These are phyloP conservation scores for Hiodon alosoides DNA, from an alignment of 2,113 vertebrate genomes.

Conservation along the genomic window DNA sequence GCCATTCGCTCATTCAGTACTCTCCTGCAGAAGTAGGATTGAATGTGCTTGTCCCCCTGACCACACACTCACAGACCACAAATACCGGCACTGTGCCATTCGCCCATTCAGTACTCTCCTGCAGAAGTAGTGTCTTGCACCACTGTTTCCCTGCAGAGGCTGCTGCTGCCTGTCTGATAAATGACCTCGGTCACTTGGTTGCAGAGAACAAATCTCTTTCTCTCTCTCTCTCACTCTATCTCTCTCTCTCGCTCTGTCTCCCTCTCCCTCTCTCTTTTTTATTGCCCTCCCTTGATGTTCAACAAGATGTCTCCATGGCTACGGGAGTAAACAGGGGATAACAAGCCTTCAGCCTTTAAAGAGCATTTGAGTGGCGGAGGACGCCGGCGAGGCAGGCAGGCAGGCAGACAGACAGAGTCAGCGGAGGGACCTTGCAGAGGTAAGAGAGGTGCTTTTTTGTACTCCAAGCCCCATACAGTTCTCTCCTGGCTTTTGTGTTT, in stretches of 20 bases:
- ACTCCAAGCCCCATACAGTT: not conserved
- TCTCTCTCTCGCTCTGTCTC: slow-evolving; percentile 10
- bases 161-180: slow-evolving; percentile 33
- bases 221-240: slow-evolving; percentile 12
- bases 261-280: slow-evolving; percentile 28
- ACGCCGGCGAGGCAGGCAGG: slow-evolving; percentile 22
- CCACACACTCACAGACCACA: no score
- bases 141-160: slow-evolving; percentile 17
- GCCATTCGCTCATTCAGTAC: not conserved
- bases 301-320: slow-evolving; percentile 69
- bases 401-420: slow-evolving; percentile 25
- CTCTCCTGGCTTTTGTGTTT: not conserved
- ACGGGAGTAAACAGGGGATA: slow-evolving; percentile 79
- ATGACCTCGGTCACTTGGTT: slow-evolving; percentile 62
- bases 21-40: no score
- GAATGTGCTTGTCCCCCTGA: no score
- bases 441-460: slow-evolving; percentile 26
- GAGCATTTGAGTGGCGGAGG: slow-evolving; percentile 59
- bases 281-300: slow-evolving; percentile 66
- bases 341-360: slow-evolving; percentile 64
- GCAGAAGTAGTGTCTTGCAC: not conserved
- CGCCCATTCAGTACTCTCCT: no score
- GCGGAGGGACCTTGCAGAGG: slow-evolving; percentile 27
- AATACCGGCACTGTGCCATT: no score
- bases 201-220: slow-evolving; percentile 37